Percentiles rank a stretch among this genome's conserved stretches.
Evolutionary conservation across 2,888 invertebrate species (phyloP).

Genomic region (Merodon equestris): DNA sequence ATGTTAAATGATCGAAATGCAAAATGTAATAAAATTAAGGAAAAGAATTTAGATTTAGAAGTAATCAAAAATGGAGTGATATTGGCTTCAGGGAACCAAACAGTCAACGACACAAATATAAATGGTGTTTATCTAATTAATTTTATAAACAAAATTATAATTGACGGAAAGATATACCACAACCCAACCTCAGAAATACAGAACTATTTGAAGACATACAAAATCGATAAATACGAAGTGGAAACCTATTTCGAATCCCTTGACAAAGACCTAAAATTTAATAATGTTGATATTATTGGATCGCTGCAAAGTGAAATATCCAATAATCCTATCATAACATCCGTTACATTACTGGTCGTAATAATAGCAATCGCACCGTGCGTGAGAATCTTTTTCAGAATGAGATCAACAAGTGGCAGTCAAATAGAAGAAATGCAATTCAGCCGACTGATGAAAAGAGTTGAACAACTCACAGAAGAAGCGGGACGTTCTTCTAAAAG

Average conservation of each 20-base stretch:
- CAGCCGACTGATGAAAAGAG: too few species aligned
- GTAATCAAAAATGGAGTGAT: slow-evolving; percentile 22
- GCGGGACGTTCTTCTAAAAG: too few species aligned
- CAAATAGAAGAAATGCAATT: too few species aligned
- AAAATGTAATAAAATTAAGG: slow-evolving; percentile 8
- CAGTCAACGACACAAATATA: neutral
- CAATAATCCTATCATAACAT: too few species aligned
- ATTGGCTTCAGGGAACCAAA: slow-evolving; percentile 1
- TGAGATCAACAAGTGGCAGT: too few species aligned
- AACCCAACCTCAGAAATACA: slow-evolving; percentile 10
- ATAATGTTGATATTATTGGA: too few species aligned
- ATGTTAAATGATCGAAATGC: slow-evolving; percentile 3
- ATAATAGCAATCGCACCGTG: too few species aligned
- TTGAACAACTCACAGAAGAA: too few species aligned
- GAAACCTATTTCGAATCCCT: slow-evolving; percentile 5
- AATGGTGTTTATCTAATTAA: slow-evolving; percentile 7
- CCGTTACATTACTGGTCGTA: too few species aligned
- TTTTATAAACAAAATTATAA: slow-evolving; percentile 1
- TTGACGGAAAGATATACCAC: slow-evolving; percentile 14
- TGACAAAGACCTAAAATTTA: too few species aligned
- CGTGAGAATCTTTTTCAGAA: too few species aligned
- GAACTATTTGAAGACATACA: slow-evolving; percentile 16
- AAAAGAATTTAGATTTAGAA: slow-evolving; percentile 15
- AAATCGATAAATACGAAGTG: slow-evolving; percentile 9
- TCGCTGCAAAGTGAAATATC: too few species aligned